Conservation (phyloP, 2,113 vertebrate genomes). For the Maccullochella peelii region DNA sequence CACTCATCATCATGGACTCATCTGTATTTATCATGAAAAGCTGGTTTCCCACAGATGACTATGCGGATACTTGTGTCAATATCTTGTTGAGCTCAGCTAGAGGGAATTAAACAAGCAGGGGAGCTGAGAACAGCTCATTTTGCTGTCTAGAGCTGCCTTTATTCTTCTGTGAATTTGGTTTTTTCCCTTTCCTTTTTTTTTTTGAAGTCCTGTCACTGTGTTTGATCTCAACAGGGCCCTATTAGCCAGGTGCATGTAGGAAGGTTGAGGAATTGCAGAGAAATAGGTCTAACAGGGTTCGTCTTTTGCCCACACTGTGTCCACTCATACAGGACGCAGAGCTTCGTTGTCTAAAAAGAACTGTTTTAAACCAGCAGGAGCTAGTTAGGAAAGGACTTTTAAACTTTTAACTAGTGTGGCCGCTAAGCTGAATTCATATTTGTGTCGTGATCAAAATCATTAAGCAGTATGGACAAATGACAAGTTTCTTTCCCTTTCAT, state of each 20-base stretch:
- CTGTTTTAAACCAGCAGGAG: neutral
- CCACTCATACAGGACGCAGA: constrained; percentile 15
- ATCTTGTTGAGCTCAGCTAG: constrained; percentile 11
- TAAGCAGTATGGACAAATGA: neutral
- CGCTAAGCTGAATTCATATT: neutral
- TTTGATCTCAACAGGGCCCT: constrained; percentile 61
- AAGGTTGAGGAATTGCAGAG: constrained; percentile 52
- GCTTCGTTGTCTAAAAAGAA: constrained; percentile 12
- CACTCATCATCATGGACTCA: constrained; percentile 27
- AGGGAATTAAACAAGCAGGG: constrained; percentile 32
- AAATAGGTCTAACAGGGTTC: constrained; percentile 44
- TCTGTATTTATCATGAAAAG: constrained; percentile 45
- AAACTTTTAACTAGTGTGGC: constrained; percentile 6
- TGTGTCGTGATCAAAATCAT: neutral
- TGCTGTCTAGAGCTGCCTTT: constrained; percentile 43
- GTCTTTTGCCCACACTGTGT: constrained; percentile 40
- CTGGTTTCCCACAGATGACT: constrained; percentile 30
- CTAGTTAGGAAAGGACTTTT: neutral
- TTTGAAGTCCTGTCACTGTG: constrained; percentile 44
- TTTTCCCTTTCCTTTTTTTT: neutral
- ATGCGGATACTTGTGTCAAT: constrained; percentile 18
- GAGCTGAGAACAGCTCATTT: constrained; percentile 31
- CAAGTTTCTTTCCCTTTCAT: neutral
- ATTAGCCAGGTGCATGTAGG: constrained; percentile 47
- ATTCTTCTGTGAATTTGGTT: constrained; percentile 30